Percentiles rank a stretch among this genome's conserved stretches.
These are phyloP conservation scores for Bombyx mandarina DNA, from an alignment of 1,140 invertebrate species.

Conservation along the genomic window DNA sequence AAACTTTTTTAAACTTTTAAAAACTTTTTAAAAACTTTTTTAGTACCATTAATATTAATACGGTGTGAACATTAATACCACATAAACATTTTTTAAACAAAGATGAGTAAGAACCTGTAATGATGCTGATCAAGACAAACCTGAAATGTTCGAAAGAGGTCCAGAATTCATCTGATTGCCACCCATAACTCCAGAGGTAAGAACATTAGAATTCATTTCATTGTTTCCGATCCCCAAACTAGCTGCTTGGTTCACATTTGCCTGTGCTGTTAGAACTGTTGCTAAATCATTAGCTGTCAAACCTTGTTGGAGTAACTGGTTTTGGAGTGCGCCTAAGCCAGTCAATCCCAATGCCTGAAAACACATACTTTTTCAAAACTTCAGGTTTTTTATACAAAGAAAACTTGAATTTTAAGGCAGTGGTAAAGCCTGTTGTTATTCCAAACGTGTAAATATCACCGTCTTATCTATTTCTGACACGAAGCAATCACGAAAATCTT, in stretches of 20 bases:
- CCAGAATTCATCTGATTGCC: conserved; percentile 41
- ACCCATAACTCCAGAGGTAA: conserved; percentile 41
- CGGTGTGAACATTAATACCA: no score
- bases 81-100: not conserved
- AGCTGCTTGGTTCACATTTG: conserved; percentile 31
- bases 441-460: no score
- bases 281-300: conserved; percentile 57
- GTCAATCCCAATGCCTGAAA: conserved; percentile 56
- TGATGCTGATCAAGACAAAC: conserved; percentile 20
- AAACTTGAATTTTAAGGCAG: no score
- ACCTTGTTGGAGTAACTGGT: conserved; percentile 68
- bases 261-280: conserved; percentile 45
- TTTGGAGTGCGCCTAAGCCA: conserved; percentile 71
- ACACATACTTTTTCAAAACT: not conserved
- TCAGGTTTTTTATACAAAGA: no score
- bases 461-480: no score
- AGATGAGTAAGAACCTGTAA: conserved; percentile 18
- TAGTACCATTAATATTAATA: no score
- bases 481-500: no score
- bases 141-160: conserved; percentile 29
- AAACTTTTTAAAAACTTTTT: no score
- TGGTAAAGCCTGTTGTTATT: no score
- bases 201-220: conserved; percentile 28
- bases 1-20: no score
- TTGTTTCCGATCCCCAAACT: conserved; percentile 26